Base-by-base conservation (phyloP, 2,113 vertebrate species). In the Ochotona curzoniae region DNA sequence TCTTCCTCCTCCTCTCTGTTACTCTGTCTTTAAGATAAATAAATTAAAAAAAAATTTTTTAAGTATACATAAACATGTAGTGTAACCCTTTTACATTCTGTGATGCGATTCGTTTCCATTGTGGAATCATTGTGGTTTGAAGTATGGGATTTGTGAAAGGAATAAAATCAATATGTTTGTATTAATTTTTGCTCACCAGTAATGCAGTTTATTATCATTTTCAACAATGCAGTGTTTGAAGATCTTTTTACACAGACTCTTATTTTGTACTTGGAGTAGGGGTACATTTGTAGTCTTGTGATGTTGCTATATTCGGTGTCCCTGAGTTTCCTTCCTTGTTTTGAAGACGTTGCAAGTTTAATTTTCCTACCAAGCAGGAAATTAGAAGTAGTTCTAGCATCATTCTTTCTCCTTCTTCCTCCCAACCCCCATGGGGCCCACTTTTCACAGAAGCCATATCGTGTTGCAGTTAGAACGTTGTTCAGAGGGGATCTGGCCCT, bases 141-240 rank as follows among this genome's bases (percentile, higher is more conserved):
- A 90, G 26, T 54, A 14, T 44, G 9, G 44, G 3, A 20, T 60
- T 11, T 60, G 49, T 44, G 32, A 32, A 49, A 54, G 47, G 57
- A 54, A 69, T 63, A 76, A 92, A 83, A 67, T 47, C 82, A 47
- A 1, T 61, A 1, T 93, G n/a, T 91, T 94, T 84, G 95, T 54
- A 26, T 94, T 93, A 85, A 91, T 87, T 96, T 97, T 90, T 74
- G 66, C 61, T 91, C 73, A 87, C 71, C 30, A 51, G 30, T 93
- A 78, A 74, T 74, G 47, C 30, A 75, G 9, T 89, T 94, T 83
- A 67, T 89, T 57, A 60, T 93, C 75, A 90, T 74, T 83, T 44
- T 44, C 82, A 89, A n/a, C 21, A n/a, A 70, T 90, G 26, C 21
- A 73, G 25, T 70, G 4, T 94, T 60, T 94, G 51, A 81, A 86